Evolutionary conservation across 1,140 invertebrate species (phyloP), one percentile per base, ranked within the genome.

Genomic region (Heliothis virescens): DNA sequence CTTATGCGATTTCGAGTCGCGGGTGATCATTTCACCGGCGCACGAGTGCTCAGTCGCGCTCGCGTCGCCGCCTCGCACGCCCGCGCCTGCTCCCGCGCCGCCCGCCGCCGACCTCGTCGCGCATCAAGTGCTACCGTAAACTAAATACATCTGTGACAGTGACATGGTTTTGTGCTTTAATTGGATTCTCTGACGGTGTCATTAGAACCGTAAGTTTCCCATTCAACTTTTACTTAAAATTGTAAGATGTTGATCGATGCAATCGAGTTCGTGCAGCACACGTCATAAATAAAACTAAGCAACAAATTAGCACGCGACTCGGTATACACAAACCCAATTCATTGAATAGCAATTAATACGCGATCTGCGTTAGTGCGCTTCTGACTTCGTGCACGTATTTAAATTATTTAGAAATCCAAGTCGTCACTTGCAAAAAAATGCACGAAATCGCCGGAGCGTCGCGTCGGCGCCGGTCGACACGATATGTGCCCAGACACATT

Each of bases 371-470:
- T 83, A 82, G 86, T 88, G 86, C 84, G 84, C 85, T 88, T 84
- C 73, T 81, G 82, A 83, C 84, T 69, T 85, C 85, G 88, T 92
- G 91, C 89, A 83, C 86, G 87, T 91, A 94, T 94, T 94, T 94
- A 94, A 94, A 94, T 94, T 91, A 94, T 94, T 94, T 94, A 94
- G 92, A 94, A 94, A 94, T 90, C 90, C 82, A 79, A 89, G 87
- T 89, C 86, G 87, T 90, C 92, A 89, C 82, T 89, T 91, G 92
- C 83, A 82, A 87, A 91, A 91, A 92, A 92, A 86, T 90, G 89
- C 84, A 92, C 88, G 90, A 91, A 91, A 88, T 89, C 91, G 88
- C 2, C 88, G 87, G 80, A 90, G 90, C 91, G 91, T 77, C 83
- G 82, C 86, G 84, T 53, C 83, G 82, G 85, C 84, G 83, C 83